Conservation (phyloP, 64 coral and sea anemone genomes). For the Cladopsammia gracilis region DNA sequence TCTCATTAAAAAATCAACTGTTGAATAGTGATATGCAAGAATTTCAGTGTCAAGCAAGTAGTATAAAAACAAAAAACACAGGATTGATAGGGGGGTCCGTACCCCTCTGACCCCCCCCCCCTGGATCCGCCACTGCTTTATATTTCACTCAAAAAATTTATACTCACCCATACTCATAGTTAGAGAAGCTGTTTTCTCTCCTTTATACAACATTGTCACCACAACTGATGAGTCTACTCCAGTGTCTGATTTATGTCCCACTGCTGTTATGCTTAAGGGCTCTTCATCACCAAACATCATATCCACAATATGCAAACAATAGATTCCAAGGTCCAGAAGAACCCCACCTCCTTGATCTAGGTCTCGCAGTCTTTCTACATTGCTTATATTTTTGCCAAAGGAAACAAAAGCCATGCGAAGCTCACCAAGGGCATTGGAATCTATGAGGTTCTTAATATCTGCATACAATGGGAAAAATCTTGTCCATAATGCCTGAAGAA, state of each 20-base stretch:
- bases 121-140: no score
- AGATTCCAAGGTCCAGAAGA: slow-evolving; percentile 86
- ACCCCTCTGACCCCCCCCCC: no score
- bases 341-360: slow-evolving; percentile 78
- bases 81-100: no score
- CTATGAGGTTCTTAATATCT: slow-evolving; percentile 59
- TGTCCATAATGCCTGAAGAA: slow-evolving; percentile 92
- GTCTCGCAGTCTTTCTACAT: slow-evolving; percentile 51
- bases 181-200: slow-evolving; percentile 76
- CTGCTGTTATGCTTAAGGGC: slow-evolving; percentile 77
- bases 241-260: slow-evolving; percentile 72
- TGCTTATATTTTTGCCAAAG: slow-evolving; percentile 63
- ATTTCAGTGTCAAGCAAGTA: no score
- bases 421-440: slow-evolving; percentile 70
- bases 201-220: slow-evolving; percentile 74
- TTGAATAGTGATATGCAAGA: no score
- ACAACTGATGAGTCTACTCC: slow-evolving; percentile 83
- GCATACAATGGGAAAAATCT: slow-evolving; percentile 88
- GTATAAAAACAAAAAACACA: no score
- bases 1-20: no score
- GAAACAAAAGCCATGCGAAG: slow-evolving; percentile 67
- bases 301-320: slow-evolving; percentile 78
- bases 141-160: not conserved
- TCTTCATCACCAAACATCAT: slow-evolving; percentile 88
- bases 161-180: slow-evolving; percentile 73